Evolutionary conservation across 92 coral and sea anemone species (phyloP).

Genomic region (Zoanthus gigantus): DNA sequence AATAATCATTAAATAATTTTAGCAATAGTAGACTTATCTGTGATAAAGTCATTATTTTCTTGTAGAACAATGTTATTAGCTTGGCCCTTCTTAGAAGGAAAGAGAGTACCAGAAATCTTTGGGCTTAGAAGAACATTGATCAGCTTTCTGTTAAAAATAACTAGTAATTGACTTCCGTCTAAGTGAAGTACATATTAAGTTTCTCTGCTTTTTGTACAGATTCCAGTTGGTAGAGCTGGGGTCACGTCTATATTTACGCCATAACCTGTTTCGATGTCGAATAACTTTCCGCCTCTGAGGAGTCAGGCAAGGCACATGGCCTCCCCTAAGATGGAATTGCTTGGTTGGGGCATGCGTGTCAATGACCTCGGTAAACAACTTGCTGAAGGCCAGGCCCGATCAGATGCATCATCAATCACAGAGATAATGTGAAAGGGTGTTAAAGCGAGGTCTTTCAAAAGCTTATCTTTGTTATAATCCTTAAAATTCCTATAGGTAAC

Average conservation of each 20-base stretch:
- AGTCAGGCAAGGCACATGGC: constrained; percentile 15
- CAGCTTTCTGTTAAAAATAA: constrained; percentile 38
- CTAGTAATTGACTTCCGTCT: constrained; percentile 60
- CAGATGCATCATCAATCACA: constrained; percentile 9
- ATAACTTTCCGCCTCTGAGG: constrained; percentile 44
- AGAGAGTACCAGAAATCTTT: constrained; percentile 39
- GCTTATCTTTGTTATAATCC: constrained; percentile 8
- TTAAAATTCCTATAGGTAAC: constrained; percentile 4
- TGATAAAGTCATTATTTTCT: constrained; percentile 22
- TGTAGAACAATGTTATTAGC: constrained; percentile 47
- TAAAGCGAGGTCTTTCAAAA: not conserved
- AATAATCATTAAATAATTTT: constrained; percentile 38
- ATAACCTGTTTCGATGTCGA: constrained; percentile 56
- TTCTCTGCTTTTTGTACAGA: constrained; percentile 47
- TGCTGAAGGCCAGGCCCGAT: not conserved
- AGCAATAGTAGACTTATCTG: not conserved
- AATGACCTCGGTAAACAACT: not conserved
- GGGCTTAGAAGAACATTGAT: constrained; percentile 36
- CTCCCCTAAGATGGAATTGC: constrained; percentile 1
- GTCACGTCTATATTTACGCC: constrained; percentile 42
- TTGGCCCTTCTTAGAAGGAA: constrained; percentile 38
- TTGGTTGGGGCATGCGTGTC: constrained; percentile 1
- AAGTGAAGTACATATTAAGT: constrained; percentile 13
- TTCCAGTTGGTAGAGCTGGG: constrained; percentile 42
- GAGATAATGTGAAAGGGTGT: constrained; percentile 1